Evolutionary conservation across 2,113 vertebrate genomes (phyloP).

Genomic region (Gavialis gangeticus): DNA sequence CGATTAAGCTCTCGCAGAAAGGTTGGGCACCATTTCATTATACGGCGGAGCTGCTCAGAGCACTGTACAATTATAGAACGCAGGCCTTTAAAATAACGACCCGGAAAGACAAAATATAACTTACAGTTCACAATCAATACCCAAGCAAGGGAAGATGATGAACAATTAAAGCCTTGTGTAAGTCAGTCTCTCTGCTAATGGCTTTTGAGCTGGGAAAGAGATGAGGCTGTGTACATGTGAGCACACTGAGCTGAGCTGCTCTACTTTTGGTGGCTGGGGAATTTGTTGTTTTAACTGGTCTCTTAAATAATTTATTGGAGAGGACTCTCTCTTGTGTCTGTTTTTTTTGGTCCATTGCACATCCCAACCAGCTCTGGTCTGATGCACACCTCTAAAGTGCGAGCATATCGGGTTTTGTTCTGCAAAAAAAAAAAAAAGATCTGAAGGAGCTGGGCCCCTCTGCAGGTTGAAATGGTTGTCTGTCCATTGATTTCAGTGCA

Average conservation of each 20-base stretch:
- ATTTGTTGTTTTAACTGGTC: background rate
- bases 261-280: background rate
- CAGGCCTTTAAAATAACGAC: conserved; percentile 46
- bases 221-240: background rate
- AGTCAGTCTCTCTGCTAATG: conserved; percentile 22
- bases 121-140: conserved; percentile 4
- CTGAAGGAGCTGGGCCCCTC: background rate
- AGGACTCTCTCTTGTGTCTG: background rate
- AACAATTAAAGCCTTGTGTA: background rate
- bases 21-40: background rate
- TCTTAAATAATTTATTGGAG: background rate
- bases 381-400: background rate
- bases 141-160: background rate
- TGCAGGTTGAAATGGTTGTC: background rate
- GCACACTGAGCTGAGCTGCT: background rate
- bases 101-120: conserved; percentile 26
- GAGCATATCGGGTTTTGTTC: background rate
- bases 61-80: conserved; percentile 21
- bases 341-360: background rate
- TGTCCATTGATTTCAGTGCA: background rate
- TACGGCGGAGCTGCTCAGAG: background rate
- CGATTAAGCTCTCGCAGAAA: conserved; percentile 8
- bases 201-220: conserved; percentile 24
- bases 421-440: background rate
- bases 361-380: background rate